These are phyloP conservation scores for Aurelia aurita complex sp. Pacific DNA, from an alignment of 30 jellyfish, hydroid and myxozoan species.

Conservation along the genomic window DNA sequence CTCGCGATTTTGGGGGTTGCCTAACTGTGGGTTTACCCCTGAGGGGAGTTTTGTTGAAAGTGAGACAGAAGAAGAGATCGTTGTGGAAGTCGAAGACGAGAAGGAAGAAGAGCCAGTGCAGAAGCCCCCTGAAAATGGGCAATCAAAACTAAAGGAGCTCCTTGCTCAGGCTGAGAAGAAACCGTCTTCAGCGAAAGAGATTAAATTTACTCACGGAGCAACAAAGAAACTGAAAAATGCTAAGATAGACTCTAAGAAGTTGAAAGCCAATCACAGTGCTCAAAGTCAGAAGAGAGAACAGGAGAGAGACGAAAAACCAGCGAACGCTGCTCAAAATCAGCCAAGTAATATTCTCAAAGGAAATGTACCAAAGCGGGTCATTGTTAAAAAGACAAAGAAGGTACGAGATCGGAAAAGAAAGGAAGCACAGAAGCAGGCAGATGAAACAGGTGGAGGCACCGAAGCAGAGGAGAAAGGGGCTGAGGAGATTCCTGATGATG, in stretches of 20 bases:
- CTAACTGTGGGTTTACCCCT: constrained; percentile 55
- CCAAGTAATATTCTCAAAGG: not conserved
- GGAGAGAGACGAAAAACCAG: not conserved
- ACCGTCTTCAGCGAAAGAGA: not conserved
- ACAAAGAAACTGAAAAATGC: constrained; percentile 50
- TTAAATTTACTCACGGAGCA: constrained; percentile 32
- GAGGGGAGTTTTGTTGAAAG: constrained; percentile 23
- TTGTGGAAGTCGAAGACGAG: constrained; percentile 1
- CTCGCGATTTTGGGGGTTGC: constrained; percentile 36
- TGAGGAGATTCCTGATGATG: not conserved
- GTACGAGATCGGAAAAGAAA: not conserved
- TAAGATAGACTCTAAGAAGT: constrained; percentile 30
- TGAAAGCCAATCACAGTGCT: not conserved
- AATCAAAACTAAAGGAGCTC: constrained; percentile 25
- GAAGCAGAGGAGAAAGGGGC: not conserved
- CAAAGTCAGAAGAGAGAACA: not conserved
- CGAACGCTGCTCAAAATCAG: not conserved
- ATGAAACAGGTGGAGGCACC: not conserved
- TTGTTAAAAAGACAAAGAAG: not conserved
- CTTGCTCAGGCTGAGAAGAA: constrained; percentile 17
- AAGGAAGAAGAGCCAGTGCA: not conserved
- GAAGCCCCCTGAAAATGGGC: constrained; percentile 2
- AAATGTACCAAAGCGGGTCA: not conserved
- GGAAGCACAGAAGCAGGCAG: not conserved
- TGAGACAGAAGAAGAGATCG: not conserved